Percentiles rank a stretch among this genome's conserved stretches.
These are phyloP conservation scores for Delphinapterus leucas DNA, from an alignment of 2,113 vertebrate genomes.

Conservation along the genomic window DNA sequence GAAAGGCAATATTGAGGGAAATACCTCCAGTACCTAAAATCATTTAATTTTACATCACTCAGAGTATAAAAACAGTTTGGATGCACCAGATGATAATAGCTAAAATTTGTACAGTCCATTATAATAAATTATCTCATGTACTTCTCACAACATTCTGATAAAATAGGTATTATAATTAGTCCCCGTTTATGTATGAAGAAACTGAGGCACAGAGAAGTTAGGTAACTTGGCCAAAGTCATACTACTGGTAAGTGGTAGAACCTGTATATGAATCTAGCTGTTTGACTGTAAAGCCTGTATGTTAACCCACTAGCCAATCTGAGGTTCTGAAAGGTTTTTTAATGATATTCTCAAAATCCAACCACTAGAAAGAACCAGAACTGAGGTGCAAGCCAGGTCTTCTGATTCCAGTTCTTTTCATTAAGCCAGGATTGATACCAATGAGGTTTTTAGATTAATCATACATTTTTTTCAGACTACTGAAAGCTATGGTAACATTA, in stretches of 20 bases:
- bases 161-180: not conserved
- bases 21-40: not conserved
- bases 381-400: not conserved
- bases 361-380: not conserved
- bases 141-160: not conserved
- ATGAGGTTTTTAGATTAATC: not conserved
- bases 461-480: not conserved
- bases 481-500: not conserved
- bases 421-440: not conserved
- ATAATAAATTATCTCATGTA: not conserved
- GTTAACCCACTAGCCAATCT: not conserved
- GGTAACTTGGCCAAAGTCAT: not conserved
- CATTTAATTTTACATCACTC: not conserved
- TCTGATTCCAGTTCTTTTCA: not conserved
- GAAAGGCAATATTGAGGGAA: not conserved
- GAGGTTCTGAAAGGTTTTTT: not conserved
- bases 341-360: not conserved
- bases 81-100: not conserved
- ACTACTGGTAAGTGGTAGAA: not conserved
- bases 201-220: not conserved
- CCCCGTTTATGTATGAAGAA: not conserved
- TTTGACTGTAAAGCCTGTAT: not conserved
- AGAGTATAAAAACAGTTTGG: not conserved
- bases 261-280: not conserved
- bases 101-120: not conserved